A percentile compares a stretch with the other conserved stretches of the same genome.
Conservation (phyloP, 2,113 vertebrate species). For the Colinus virginianus region DNA sequence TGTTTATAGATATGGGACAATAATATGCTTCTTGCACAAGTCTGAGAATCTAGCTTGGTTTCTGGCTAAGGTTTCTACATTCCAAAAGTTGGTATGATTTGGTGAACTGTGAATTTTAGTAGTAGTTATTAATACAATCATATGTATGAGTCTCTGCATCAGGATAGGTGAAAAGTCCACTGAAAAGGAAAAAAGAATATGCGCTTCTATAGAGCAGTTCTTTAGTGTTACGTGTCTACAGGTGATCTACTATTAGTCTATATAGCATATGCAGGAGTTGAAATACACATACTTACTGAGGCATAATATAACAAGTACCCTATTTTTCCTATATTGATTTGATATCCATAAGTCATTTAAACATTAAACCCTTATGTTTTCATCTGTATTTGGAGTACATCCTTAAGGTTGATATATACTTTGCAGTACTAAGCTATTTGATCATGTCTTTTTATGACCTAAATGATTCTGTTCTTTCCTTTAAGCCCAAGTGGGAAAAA, state of each 20-base stretch:
- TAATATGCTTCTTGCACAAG: fast-evolving
- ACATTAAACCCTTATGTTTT: neutral
- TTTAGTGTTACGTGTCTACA: no score
- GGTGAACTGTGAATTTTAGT: neutral
- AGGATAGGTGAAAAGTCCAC: neutral
- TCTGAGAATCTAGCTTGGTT: neutral
- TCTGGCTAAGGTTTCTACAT: neutral
- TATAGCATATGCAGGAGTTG: neutral
- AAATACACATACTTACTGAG: neutral
- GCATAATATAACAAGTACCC: neutral
- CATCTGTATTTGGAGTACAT: neutral
- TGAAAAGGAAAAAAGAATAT: neutral
- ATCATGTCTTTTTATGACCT: neutral
- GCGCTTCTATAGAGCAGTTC: fast-evolving
- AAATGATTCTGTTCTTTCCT: neutral
- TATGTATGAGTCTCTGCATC: neutral
- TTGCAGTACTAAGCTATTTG: neutral
- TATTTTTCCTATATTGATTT: neutral
- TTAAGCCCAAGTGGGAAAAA: neutral
- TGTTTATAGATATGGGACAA: neutral
- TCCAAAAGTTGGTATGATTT: neutral
- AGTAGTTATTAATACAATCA: neutral
- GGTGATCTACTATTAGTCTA: neutral
- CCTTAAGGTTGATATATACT: neutral
- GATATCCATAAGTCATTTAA: neutral